Evolutionary conservation across 2,113 vertebrate genomes (phyloP), one percentile per base, ranked within the genome.

Genomic region (Electrona antarctica): DNA sequence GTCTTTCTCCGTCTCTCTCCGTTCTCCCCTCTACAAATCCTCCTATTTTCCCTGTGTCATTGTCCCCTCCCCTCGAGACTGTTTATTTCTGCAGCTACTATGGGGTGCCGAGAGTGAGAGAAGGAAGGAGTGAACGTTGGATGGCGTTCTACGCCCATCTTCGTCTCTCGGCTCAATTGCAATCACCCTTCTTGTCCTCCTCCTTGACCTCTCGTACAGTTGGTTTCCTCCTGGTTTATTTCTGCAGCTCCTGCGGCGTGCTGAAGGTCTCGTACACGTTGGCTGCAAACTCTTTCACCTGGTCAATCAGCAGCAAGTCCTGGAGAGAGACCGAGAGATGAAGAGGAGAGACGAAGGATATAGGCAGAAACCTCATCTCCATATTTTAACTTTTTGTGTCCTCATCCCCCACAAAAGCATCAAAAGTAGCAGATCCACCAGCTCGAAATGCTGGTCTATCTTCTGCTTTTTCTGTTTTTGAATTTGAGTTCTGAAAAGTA

Each of bases 261-360:
- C 98, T 99, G 86, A 99, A 99, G 41, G 95, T 94, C 90, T 99
- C 97, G 13, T 99, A 99, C 45, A 99, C 96, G 14, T 96, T 99
- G 80, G 98, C 97, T 21, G 97, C 95, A 80, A 99, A 99, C 75
- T 98, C 95, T 85, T 97, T 98, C 77, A 99, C 93, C 90, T 98
- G 96, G 65, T 99, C 95, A 85, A 98, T 98, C 92, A 93, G 94
- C 92, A 99, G 78, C 59, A 99, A 91, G 70, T 99, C 98, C 97
- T 99, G 84, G 60, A 9, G 60, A 47, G 13, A 47, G 12, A 61
- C 1, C 11, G 11, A 11, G 11, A 55, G 54, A 55, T 2, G n/a
- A 13, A 55, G 2, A 55, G 54, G 21, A 45, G 33, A 12, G 6
- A 55, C n/a, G 0, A 33, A 47, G 46, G 15, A 28, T 7, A 21